These are phyloP conservation scores for Oryzias melastigma DNA, from an alignment of 2,113 vertebrate species.

Conservation along the genomic window DNA sequence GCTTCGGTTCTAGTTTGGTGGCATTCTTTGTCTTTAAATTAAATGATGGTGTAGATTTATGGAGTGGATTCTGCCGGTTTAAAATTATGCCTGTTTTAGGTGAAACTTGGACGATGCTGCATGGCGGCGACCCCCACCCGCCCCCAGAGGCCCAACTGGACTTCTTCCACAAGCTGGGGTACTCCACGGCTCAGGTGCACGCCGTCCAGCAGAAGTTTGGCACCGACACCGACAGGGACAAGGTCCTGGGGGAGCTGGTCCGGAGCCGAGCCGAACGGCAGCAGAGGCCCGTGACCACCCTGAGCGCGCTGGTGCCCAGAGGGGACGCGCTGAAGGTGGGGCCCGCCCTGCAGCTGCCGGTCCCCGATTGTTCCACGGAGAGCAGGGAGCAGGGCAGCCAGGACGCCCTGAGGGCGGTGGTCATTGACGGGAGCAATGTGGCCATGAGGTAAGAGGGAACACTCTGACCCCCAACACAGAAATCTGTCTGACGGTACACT, in stretches of 20 bases:
- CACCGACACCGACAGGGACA: slow-evolving; percentile 81
- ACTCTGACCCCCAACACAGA: no score
- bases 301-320: slow-evolving; percentile 70
- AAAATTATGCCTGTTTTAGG: no score
- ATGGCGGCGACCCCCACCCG: not conserved
- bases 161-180: slow-evolving; percentile 92
- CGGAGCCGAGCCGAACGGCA: slow-evolving; percentile 61
- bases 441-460: slow-evolving; percentile 87
- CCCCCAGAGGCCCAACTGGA: slow-evolving; percentile 81
- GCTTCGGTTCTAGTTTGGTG: no score
- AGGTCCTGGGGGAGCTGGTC: slow-evolving; percentile 87
- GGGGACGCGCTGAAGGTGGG: slow-evolving; percentile 51
- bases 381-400: slow-evolving; percentile 52
- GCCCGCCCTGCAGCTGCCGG: slow-evolving; percentile 35
- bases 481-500: no score
- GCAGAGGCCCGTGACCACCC: slow-evolving; percentile 39
- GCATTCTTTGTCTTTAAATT: no score
- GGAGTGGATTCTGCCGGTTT: no score
- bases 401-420: slow-evolving; percentile 82
- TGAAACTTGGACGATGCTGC: slow-evolving; percentile 39
- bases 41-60: no score
- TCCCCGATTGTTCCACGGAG: not conserved
- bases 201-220: slow-evolving; percentile 84
- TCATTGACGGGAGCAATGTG: slow-evolving; percentile 95
- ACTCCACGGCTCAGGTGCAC: slow-evolving; percentile 82